Base-by-base conservation (phyloP, 1,140 invertebrate species). In the Ruditapes philippinarum region DNA sequence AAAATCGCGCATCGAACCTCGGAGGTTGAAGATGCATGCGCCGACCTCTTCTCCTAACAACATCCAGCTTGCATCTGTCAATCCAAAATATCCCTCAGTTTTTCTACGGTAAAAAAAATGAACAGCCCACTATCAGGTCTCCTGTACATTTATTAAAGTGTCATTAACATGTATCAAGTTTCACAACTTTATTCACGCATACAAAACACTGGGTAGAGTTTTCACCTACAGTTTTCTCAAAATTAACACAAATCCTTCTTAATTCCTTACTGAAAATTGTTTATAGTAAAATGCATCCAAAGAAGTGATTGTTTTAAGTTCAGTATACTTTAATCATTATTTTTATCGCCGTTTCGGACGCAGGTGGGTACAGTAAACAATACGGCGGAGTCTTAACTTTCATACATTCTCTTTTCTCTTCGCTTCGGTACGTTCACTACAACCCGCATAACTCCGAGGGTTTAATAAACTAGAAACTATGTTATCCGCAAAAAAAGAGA, bases 111-210 rank as follows among this genome's bases (percentile, higher is more conserved):
- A 1, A 17, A 70, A 70, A 70, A 70, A 70, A 38, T n/a, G 65
- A 70, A 33, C 65, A 70, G 33, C 33, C 11, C 33, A 70, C 36
- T 70, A 70, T 70, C 65, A 38, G 5, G 0, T 40, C 22, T 25
- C 33, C 25, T 65, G 42, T 28, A 76, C 38, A 76, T 51, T 76
- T 76, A 76, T 76, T 76, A 76, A 78, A 54, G 74, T 78, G 74
- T 54, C 74, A 78, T 54, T 78, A 33, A 36, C 45, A 22, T 19
- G 74, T 49, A 78, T 78, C 74, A 78, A 33, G 28, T 78, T 57
- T 78, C 74, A 54, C 5, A 78, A 11, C 45, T 51, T 51, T 25
- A 78, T 78, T 54, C 74, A 78, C 74, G 74, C 45, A 51, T 33
- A 54, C 0, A 78, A 51, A 78, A 78, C 74, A 78, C 45, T 36